phyloP scores from a whole-genome alignment of 2,888 invertebrate genomes.

The Drosophila siamana region DNA sequence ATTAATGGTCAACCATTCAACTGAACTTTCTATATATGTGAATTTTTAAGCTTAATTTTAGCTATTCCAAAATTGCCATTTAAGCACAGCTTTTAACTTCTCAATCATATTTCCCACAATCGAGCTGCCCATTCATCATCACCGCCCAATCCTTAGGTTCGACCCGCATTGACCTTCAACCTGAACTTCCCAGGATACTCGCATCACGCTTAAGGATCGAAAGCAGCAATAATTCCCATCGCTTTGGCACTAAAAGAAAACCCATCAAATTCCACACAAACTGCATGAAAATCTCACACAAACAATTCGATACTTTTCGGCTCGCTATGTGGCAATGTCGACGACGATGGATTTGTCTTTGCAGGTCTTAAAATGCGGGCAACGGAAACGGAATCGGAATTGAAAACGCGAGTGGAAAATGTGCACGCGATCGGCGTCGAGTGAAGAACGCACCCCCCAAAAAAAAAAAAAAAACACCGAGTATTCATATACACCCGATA shows the following conservation, averaged over 20 bases:
- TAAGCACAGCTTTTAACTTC: neutral
- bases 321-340: constrained; percentile 63
- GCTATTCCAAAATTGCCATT: neutral
- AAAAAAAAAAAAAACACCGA: no score
- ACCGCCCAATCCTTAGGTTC: constrained; percentile 8
- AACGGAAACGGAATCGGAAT: constrained; percentile 34
- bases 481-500: neutral
- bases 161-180: constrained; percentile 63
- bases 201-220: constrained; percentile 46
- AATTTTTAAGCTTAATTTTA: no score
- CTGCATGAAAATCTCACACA: constrained; percentile 56
- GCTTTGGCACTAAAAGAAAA: constrained; percentile 42
- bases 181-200: constrained; percentile 56
- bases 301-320: constrained; percentile 79
- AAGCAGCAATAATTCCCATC: constrained; percentile 65
- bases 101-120: constrained; percentile 11
- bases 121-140: neutral
- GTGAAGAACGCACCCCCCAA: constrained; percentile 64
- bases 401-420: constrained; percentile 42
- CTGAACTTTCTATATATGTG: no score
- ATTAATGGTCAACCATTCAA: no score
- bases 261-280: constrained; percentile 51
- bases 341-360: constrained; percentile 48
- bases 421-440: constrained; percentile 73
- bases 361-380: constrained; percentile 77